Percentiles rank a stretch among this genome's conserved stretches.
Conservation (phyloP, 2,797 vertebrate genomes). For the Sibirionetta formosa region DNA sequence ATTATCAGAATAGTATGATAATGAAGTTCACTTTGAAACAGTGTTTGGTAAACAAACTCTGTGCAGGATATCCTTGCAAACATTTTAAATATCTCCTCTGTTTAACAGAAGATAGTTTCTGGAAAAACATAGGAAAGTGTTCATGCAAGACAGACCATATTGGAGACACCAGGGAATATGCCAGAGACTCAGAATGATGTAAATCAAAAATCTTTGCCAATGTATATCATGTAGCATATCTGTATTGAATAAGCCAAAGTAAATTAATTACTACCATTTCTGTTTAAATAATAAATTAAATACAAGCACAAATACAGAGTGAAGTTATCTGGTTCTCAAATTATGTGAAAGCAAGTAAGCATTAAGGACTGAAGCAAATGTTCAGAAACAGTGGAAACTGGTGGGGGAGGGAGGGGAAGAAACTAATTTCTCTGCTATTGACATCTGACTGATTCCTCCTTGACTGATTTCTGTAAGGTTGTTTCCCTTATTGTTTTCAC, state of each 20-base stretch:
- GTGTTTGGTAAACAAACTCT: constrained; percentile 18
- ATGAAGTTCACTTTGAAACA: constrained; percentile 44
- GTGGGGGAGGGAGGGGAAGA: too few relatives aligned
- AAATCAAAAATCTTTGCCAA: neutral
- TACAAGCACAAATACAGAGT: neutral
- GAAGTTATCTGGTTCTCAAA: neutral
- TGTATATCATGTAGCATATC: neutral
- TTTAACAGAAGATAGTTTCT: neutral
- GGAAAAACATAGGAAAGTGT: neutral
- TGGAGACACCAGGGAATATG: neutral
- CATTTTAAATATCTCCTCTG: neutral
- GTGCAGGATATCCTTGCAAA: neutral
- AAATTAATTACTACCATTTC: neutral
- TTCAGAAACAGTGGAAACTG: neutral
- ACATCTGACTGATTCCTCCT: neutral
- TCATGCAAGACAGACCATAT: neutral
- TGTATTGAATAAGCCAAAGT: neutral
- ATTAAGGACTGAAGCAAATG: neutral
- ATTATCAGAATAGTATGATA: constrained; percentile 11
- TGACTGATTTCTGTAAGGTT: neutral
- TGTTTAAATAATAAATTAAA: neutral
- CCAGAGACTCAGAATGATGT: neutral
- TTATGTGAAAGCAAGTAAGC: neutral
- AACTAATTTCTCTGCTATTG: neutral
- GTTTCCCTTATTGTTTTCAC: neutral